Evolutionary conservation across 2,797 vertebrate genomes (phyloP), one percentile per base, ranked within the genome.

Genomic region (Xenops minutus): DNA sequence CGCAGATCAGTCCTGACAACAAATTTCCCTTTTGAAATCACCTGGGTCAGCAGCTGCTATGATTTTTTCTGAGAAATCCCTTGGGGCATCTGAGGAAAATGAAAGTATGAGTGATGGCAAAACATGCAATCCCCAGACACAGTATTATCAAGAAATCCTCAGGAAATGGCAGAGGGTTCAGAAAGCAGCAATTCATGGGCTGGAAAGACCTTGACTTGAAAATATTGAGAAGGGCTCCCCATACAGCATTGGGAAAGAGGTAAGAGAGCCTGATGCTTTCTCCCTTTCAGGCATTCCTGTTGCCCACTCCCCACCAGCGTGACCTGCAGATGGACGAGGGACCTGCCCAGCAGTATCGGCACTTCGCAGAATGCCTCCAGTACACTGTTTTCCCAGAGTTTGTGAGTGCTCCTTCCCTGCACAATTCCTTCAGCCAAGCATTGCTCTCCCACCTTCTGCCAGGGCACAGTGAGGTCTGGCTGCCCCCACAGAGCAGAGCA

Each of bases 301-400:
- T 93, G 86, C 98, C 98, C 83, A 93, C 91, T 68, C 98, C 98
- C 0, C 98, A 99, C 37, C 98, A 98, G 71, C 96, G 96, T 7
- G 98, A 98, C 32, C 95, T 99, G 48, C 98, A 99, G 84, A 92
- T 98, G 77, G 96, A 98, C 0, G 97, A 97, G 71, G 99, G 98
- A 12, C 89, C 98, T 0, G 97, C 96, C 8, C 98, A 97, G 63
- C 98, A 98, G 76, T 98, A 98, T 62, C 98, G 97, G 69, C 96
- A 96, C 89, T 98, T 99, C 85, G 95, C 97, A 0, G 96, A 98
- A 2, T 97, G 98, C 4, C 98, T 99, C 26, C 97, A 98, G 24
- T 89, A 97, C 39, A 96, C 97, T 91, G 97, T 98, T 56, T 98
- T 99, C 84, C 98, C 99, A 0, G 95, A 98, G 37, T 99, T 99